phyloP scores from a whole-genome alignment of 2,888 invertebrate species.

The Eudasyphora cyanicolor region DNA sequence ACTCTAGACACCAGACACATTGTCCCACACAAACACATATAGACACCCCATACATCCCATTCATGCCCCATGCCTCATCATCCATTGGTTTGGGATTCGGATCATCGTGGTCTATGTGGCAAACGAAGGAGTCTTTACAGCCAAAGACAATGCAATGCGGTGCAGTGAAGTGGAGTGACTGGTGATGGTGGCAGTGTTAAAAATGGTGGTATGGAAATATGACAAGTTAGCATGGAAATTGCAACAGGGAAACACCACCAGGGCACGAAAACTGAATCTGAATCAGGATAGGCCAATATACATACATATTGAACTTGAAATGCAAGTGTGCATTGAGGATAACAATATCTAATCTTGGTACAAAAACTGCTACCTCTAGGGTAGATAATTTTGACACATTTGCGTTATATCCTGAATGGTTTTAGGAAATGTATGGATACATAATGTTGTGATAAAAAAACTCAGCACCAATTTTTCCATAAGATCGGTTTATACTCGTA shows the following conservation, averaged over 20 bases:
- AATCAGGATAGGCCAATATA: background rate
- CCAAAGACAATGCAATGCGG: constrained; percentile 53
- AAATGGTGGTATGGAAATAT: constrained; percentile 63
- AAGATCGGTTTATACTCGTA: too few species aligned
- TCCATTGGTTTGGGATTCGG: too few species aligned
- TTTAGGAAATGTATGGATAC: too few species aligned
- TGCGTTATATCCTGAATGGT: too few species aligned
- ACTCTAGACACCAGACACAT: constrained; percentile 57
- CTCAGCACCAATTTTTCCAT: too few species aligned
- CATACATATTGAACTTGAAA: too few species aligned
- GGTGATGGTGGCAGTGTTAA: constrained; percentile 46
- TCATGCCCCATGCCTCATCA: constrained; percentile 40
- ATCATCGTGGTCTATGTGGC: constrained; percentile 1
- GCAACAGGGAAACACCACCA: constrained; percentile 34
- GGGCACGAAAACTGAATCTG: background rate
- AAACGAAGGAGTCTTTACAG: constrained; percentile 47
- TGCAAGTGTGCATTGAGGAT: too few species aligned
- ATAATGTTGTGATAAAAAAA: too few species aligned
- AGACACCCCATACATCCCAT: constrained; percentile 14
- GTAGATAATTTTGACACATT: too few species aligned
- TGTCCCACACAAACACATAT: constrained; percentile 20
- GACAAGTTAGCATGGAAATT: constrained; percentile 63
- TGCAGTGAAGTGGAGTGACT: too few species aligned
- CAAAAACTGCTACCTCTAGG: too few species aligned
- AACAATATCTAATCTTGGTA: too few species aligned